Evolutionary conservation across 2,888 invertebrate genomes (phyloP), one percentile per base, ranked within the genome.

Genomic region (Biston stratarius): DNA sequence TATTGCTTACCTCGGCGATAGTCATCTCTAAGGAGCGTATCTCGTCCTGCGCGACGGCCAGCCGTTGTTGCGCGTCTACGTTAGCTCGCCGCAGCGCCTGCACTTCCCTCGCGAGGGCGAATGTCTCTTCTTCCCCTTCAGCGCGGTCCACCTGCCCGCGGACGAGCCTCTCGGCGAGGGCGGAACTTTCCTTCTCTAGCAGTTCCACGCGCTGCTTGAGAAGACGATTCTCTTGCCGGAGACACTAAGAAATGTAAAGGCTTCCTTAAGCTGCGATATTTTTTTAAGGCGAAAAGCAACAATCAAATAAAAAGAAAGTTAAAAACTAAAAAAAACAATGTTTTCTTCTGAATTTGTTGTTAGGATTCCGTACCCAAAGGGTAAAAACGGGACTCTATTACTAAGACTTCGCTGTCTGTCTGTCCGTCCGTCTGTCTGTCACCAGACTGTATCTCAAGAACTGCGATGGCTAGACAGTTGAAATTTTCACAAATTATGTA

Each of bases 141-240:
- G 99, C 99, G 6, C 98, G 94, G 68, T 98, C 98, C 49, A 99
- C 98, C 91, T 99, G 99, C 3, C 98, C 98, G 33, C 97, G 95
- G 11, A 99, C 98, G 71, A 99, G 94, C 66, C 98, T 95, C 89
- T 99, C 99, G 0, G 99, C 99, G 68, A 99, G 91, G 63, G 98
- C 97, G 6, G 98, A 97, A 61, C 98, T 99, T 85, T 98, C 98
- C 61, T 97, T 98, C 89, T 99, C 99, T 62, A 99, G 93, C 74
- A 99, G 96, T 83, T 99, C 99, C 74, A 99, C 99, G 67, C 99
- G 95, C 84, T 99, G 99, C 73, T 98, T 96, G n/a, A 99, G 94
- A 62, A 99, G 95, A 73, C 98, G 96, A 87, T 99, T 99, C 92
- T 99, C 99, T 74, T 99, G 98, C 71, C 99, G 95, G 64, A 98